Percentiles rank a stretch among this genome's conserved stretches.
phyloP scores from a whole-genome alignment of 2,113 vertebrate genomes.

The Anoplopoma fimbria region DNA sequence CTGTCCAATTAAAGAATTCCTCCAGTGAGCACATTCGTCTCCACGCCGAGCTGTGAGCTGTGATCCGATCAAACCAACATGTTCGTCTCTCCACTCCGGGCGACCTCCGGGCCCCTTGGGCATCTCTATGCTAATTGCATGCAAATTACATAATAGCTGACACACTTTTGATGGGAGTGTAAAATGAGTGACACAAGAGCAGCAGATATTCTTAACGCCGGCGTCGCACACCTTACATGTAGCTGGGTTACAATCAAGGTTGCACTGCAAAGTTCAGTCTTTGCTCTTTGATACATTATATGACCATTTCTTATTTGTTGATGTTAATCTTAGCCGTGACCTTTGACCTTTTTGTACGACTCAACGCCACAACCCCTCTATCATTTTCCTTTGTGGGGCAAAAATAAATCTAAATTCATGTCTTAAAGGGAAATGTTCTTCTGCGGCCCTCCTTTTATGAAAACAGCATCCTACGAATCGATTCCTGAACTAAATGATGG shows the following conservation, averaged over 20 bases:
- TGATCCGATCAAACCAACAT: constrained; percentile 54
- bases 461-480: constrained; percentile 9
- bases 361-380: too few species aligned
- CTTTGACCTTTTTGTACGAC: constrained; percentile 29
- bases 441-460: not conserved
- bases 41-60: constrained; percentile 26
- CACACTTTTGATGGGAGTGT: constrained; percentile 71
- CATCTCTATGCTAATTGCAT: constrained; percentile 83
- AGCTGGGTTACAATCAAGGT: not conserved
- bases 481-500: constrained; percentile 15
- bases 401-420: constrained; percentile 15
- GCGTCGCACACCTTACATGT: not conserved
- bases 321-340: not conserved
- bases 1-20: constrained; percentile 57
- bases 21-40: constrained; percentile 53
- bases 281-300: not conserved
- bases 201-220: not conserved
- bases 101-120: constrained; percentile 63
- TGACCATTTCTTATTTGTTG: not conserved
- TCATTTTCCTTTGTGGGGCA: not conserved
- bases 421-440: constrained; percentile 7
- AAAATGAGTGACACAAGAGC: constrained; percentile 31
- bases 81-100: constrained; percentile 25
- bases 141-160: constrained; percentile 81
- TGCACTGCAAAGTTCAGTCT: not conserved